These are phyloP conservation scores for Eclectus roratus DNA, from an alignment of 2,113 vertebrate genomes.

Conservation along the genomic window DNA sequence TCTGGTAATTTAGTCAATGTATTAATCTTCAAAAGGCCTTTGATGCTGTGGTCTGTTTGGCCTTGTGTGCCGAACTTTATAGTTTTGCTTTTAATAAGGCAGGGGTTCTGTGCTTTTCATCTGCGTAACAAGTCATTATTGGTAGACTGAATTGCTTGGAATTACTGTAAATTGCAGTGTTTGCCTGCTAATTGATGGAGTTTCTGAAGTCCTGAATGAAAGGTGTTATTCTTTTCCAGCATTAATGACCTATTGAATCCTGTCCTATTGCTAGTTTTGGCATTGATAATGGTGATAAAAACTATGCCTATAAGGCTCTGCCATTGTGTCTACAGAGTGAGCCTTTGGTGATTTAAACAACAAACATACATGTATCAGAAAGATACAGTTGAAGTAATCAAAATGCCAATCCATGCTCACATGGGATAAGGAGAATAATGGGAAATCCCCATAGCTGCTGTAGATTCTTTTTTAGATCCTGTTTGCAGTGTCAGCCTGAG, in stretches of 20 bases:
- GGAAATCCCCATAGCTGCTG: background rate
- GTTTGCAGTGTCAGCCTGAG: background rate
- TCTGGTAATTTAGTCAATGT: constrained; percentile 42
- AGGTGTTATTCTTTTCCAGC: background rate
- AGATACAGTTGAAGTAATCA: background rate
- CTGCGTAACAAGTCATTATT: constrained; percentile 17
- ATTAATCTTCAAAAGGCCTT: constrained; percentile 59
- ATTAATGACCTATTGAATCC: background rate
- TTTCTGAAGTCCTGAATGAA: background rate
- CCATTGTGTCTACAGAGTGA: background rate
- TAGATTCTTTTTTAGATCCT: background rate
- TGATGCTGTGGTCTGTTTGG: constrained; percentile 42
- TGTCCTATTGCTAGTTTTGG: background rate
- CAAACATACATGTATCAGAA: background rate
- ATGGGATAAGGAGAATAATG: background rate
- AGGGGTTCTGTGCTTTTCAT: constrained; percentile 9
- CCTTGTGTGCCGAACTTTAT: constrained; percentile 37
- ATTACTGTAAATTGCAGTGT: constrained; percentile 32
- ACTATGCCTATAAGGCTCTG: background rate
- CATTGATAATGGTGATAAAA: background rate
- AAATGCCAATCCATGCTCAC: background rate
- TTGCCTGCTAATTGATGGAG: background rate
- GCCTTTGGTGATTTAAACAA: background rate
- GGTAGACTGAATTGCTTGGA: background rate
- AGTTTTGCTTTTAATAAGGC: constrained; percentile 39